Evolutionary conservation across 2,888 invertebrate genomes (phyloP).

Genomic region (Chesias legatella): DNA sequence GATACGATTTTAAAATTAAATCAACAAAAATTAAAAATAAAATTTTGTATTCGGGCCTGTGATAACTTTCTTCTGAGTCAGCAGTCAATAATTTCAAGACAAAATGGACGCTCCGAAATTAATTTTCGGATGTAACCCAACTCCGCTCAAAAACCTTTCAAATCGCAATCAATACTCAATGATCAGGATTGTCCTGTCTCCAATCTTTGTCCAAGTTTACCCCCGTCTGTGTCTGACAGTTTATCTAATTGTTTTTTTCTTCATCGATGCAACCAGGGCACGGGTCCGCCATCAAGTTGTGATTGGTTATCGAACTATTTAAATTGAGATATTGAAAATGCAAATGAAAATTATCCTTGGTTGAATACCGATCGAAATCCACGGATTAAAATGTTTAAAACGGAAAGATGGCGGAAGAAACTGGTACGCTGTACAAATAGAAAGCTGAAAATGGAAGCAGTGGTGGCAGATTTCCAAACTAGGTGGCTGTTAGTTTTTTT

Average conservation of each 20-base stretch:
- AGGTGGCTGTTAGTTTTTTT: too few species aligned
- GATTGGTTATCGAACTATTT: constrained; percentile 59
- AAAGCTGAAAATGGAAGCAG: too few species aligned
- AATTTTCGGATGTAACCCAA: background rate
- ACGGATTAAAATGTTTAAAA: too few species aligned
- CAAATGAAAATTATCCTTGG: constrained; percentile 33
- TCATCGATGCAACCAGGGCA: constrained; percentile 39
- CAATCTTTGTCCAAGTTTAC: constrained; percentile 44
- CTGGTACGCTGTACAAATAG: too few species aligned
- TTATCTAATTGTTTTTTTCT: constrained; percentile 74
- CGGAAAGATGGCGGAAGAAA: too few species aligned
- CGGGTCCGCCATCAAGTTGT: constrained; percentile 29
- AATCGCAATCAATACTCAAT: constrained; percentile 22
- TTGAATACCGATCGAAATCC: too few species aligned
- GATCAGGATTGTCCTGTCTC: constrained; percentile 24
- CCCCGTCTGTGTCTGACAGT: constrained; percentile 64
- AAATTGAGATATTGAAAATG: constrained; percentile 48
- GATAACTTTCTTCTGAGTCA: too few species aligned
- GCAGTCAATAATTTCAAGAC: too few species aligned
- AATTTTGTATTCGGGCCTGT: too few species aligned
- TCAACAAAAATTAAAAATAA: too few species aligned
- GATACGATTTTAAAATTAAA: too few species aligned
- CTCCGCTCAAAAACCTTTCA: constrained; percentile 6
- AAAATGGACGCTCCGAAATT: background rate
- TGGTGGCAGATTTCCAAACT: too few species aligned